A percentile compares a stretch with the other conserved stretches of the same genome.
These are phyloP conservation scores for Calephelis virginiensis DNA, from an alignment of 1,140 invertebrate genomes.

Conservation along the genomic window DNA sequence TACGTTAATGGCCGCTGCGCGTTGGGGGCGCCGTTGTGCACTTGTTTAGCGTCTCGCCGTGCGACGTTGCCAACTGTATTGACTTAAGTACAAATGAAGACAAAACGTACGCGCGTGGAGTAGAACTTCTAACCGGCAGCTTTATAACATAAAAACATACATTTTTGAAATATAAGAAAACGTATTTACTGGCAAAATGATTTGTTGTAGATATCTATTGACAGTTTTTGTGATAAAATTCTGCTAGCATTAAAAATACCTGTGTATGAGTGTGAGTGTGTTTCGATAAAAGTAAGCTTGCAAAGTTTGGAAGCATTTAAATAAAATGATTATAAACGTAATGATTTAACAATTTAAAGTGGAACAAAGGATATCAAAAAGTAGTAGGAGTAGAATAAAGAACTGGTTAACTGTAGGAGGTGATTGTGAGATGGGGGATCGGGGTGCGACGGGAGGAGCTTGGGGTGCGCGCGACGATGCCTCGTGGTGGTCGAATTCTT, in stretches of 20 bases:
- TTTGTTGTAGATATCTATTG: constrained; percentile 43
- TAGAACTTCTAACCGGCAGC: constrained; percentile 70
- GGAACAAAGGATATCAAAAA: constrained; percentile 47
- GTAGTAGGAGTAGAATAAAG: constrained; percentile 57
- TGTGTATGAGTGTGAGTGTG: constrained; percentile 40
- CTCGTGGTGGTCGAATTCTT: constrained; percentile 80
- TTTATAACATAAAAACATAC: constrained; percentile 45
- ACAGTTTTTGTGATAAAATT: constrained; percentile 61
- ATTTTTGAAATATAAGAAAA: constrained; percentile 8
- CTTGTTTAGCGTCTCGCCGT: constrained; percentile 75
- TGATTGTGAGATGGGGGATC: constrained; percentile 71
- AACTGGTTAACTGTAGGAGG: constrained; percentile 67
- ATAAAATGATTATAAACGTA: constrained; percentile 38
- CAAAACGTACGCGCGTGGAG: constrained; percentile 74
- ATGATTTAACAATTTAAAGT: constrained; percentile 40
- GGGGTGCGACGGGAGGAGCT: constrained; percentile 78
- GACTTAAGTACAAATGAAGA: constrained; percentile 74
- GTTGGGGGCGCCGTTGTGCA: constrained; percentile 73
- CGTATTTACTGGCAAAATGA: constrained; percentile 30
- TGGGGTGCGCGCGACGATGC: constrained; percentile 82
- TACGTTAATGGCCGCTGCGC: constrained; percentile 68
- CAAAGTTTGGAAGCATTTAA: constrained; percentile 31
- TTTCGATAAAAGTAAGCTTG: constrained; percentile 38
- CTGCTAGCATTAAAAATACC: constrained; percentile 13
- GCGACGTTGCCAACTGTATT: constrained; percentile 79